These are phyloP conservation scores for Tachystola acroxantha DNA, from an alignment of 2,888 invertebrate species.

Conservation along the genomic window DNA sequence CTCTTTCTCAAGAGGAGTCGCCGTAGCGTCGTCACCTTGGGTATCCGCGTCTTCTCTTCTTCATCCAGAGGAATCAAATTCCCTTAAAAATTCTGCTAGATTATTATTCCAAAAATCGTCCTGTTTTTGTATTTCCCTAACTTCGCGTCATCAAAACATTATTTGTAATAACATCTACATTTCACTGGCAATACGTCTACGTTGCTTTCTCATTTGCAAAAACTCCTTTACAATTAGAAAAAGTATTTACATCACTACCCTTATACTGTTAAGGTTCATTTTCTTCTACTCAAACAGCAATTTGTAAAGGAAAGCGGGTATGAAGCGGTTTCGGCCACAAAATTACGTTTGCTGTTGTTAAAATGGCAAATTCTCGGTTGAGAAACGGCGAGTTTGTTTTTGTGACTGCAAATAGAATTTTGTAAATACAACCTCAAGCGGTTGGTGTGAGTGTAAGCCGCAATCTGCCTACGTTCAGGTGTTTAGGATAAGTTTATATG, in stretches of 20 bases:
- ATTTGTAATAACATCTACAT: slow-evolving; percentile 47
- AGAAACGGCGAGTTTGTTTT: slow-evolving; percentile 24
- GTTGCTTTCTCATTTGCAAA: slow-evolving; percentile 11
- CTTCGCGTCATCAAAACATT: slow-evolving; percentile 18
- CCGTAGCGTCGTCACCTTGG: too few species aligned
- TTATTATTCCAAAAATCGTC: too few species aligned
- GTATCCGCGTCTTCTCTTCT: too few species aligned
- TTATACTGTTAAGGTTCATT: slow-evolving; percentile 19
- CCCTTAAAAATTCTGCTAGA: too few species aligned
- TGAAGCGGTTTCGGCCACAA: slow-evolving; percentile 17
- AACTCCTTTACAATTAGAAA: slow-evolving; percentile 14
- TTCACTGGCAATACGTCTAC: slow-evolving; percentile 28
- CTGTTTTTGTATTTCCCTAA: neutral
- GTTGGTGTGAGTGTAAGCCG: slow-evolving; percentile 57
- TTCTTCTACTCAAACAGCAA: slow-evolving; percentile 18
- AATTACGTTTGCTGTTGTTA: slow-evolving; percentile 8
- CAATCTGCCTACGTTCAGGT: slow-evolving; percentile 71
- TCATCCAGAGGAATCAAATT: too few species aligned
- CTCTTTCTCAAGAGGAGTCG: too few species aligned
- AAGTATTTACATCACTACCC: neutral
- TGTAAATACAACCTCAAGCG: slow-evolving; percentile 43
- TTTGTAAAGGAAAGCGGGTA: slow-evolving; percentile 21
- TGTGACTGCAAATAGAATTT: slow-evolving; percentile 13
- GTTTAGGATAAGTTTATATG: slow-evolving; percentile 35
- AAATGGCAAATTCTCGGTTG: slow-evolving; percentile 13